A percentile compares a stretch with the other conserved stretches of the same genome.
Conservation (phyloP, 2,113 vertebrate genomes). For the Anarrhichthys ocellatus region DNA sequence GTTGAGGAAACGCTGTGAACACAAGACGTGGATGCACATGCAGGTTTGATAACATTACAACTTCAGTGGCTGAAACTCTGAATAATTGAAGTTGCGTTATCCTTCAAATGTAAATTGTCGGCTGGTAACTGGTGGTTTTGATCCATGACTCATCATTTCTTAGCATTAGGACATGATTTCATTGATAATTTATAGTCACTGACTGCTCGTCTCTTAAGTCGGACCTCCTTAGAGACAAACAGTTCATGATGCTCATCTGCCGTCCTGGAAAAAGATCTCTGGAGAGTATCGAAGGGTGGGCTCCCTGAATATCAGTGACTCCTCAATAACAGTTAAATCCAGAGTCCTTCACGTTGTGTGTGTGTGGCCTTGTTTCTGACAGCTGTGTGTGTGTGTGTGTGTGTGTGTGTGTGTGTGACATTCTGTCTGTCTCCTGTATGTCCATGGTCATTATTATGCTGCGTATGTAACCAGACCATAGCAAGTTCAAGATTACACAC, state of each 20-base stretch:
- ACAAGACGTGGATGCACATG: too few relatives aligned
- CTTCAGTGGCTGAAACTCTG: not conserved
- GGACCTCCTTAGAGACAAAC: too few relatives aligned
- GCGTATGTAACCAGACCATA: constrained; percentile 39
- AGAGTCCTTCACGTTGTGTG: constrained; percentile 22
- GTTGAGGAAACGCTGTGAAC: too few relatives aligned
- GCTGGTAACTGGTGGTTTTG: too few relatives aligned
- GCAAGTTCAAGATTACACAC: constrained; percentile 30
- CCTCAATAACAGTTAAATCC: not conserved
- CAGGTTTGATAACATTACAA: not conserved
- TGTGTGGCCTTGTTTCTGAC: constrained; percentile 13
- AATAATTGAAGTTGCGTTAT: not conserved
- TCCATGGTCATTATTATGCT: constrained; percentile 22
- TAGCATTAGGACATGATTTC: too few relatives aligned
- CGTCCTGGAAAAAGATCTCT: too few relatives aligned
- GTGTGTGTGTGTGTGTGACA: constrained; percentile 15
- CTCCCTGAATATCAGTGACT: not conserved
- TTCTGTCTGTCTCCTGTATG: constrained; percentile 19
- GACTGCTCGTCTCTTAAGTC: too few relatives aligned
- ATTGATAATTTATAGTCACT: too few relatives aligned
- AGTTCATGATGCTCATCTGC: too few relatives aligned
- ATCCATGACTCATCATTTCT: too few relatives aligned
- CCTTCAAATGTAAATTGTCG: too few relatives aligned
- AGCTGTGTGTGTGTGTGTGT: not conserved
- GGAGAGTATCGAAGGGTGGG: too few relatives aligned